Conservation (phyloP, 2,113 vertebrate genomes). For the Madoqua kirkii region DNA sequence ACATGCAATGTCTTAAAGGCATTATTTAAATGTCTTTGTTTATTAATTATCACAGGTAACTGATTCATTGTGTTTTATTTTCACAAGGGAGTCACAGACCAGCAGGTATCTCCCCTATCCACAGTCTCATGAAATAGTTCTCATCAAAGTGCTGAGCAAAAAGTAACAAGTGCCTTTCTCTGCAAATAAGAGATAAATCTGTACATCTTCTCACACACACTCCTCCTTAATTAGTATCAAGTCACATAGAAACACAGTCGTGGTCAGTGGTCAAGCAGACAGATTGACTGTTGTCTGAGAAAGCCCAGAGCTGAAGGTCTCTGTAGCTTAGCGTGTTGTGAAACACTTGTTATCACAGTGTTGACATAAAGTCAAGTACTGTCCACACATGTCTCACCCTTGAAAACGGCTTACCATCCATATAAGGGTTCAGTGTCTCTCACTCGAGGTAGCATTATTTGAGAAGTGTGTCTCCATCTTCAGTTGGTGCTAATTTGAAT, state of each 20-base stretch:
- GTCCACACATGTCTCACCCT: background rate
- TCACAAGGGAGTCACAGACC: background rate
- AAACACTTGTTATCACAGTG: background rate
- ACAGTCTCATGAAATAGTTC: background rate
- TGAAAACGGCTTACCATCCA: background rate
- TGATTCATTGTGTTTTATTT: background rate
- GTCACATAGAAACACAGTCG: background rate
- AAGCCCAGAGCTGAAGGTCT: background rate
- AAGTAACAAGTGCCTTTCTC: background rate
- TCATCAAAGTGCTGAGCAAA: background rate
- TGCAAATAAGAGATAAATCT: background rate
- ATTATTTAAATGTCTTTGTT: background rate
- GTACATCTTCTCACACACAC: background rate
- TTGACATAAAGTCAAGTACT: background rate
- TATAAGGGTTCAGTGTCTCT: background rate
- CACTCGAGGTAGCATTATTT: background rate
- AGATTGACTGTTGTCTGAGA: background rate
- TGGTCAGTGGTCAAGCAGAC: background rate
- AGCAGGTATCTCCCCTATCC: background rate
- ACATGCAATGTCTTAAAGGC: background rate
- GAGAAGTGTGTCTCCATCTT: background rate
- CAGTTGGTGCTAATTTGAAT: background rate
- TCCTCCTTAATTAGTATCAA: background rate
- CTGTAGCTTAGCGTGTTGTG: background rate
- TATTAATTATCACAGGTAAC: background rate